A percentile compares a stretch with the other conserved stretches of the same genome.
These are phyloP conservation scores for Bombylius major DNA, from an alignment of 2,888 invertebrate genomes.

Conservation along the genomic window DNA sequence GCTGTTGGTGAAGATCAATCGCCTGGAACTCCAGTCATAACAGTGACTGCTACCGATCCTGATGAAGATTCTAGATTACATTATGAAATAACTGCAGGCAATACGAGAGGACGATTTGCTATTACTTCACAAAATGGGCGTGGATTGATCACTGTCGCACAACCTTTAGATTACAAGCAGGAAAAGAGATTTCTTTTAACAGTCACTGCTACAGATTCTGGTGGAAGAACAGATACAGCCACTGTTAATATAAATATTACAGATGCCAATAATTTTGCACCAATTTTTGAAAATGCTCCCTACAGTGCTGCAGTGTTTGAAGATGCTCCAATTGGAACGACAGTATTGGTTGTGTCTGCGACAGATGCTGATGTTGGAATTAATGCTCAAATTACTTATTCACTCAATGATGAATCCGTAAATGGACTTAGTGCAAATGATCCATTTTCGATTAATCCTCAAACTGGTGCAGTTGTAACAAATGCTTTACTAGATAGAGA, in stretches of 20 bases:
- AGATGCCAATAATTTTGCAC: slow-evolving; percentile 89
- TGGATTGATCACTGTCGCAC: slow-evolving; percentile 76
- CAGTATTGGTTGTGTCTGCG: slow-evolving; percentile 83
- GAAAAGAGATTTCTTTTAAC: slow-evolving; percentile 79
- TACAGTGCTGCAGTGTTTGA: slow-evolving; percentile 85
- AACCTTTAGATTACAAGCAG: slow-evolving; percentile 83
- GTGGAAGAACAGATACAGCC: slow-evolving; percentile 76
- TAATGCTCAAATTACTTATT: slow-evolving; percentile 81
- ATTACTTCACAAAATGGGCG: slow-evolving; percentile 82
- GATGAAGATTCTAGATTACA: slow-evolving; percentile 73
- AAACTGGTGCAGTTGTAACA: slow-evolving; percentile 87
- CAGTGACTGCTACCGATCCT: slow-evolving; percentile 77
- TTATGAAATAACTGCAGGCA: slow-evolving; percentile 76
- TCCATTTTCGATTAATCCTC: slow-evolving; percentile 78
- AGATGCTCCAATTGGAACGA: slow-evolving; percentile 82
- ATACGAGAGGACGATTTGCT: slow-evolving; percentile 73
- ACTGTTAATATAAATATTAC: slow-evolving; percentile 85
- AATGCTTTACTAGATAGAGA: slow-evolving; percentile 79
- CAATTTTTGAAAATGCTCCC: slow-evolving; percentile 86
- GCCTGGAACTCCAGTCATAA: slow-evolving; percentile 80
- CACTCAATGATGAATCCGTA: slow-evolving; percentile 53
- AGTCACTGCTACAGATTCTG: slow-evolving; percentile 78
- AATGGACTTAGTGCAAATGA: slow-evolving; percentile 45
- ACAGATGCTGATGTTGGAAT: slow-evolving; percentile 90
- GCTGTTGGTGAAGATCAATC: slow-evolving; percentile 80